A percentile compares a stretch with the other conserved stretches of the same genome.
These are phyloP conservation scores for Eulemur coronatus DNA, from an alignment of 2,797 vertebrate genomes.

Conservation along the genomic window DNA sequence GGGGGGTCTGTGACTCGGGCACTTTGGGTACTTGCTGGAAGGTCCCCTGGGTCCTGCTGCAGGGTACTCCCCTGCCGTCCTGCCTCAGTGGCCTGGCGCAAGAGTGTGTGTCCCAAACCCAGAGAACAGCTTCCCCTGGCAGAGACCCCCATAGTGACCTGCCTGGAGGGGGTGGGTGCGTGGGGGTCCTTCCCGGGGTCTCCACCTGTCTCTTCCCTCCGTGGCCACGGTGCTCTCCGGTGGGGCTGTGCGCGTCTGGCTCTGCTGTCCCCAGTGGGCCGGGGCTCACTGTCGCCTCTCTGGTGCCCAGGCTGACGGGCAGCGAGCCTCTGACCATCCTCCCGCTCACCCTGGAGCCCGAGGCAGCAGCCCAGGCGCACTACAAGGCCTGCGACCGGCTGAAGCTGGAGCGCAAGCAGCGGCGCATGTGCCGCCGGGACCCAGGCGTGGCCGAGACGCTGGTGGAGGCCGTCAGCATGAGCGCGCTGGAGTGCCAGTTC, in stretches of 20 bases:
- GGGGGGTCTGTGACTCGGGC: neutral
- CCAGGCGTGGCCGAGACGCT: slow-evolving; percentile 97
- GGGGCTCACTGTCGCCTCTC: neutral
- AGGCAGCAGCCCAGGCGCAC: slow-evolving; percentile 92
- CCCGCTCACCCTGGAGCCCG: slow-evolving; percentile 94
- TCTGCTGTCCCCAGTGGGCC: neutral
- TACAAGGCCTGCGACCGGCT: slow-evolving; percentile 98
- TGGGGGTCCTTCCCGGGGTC: neutral
- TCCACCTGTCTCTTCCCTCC: neutral
- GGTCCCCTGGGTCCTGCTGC: neutral
- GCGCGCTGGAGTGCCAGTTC: slow-evolving; percentile 97
- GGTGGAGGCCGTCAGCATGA: slow-evolving; percentile 98
- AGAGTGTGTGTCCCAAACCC: neutral
- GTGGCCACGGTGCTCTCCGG: neutral
- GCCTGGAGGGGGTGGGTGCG: neutral
- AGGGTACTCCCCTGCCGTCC: neutral
- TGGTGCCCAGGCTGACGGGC: slow-evolving; percentile 92
- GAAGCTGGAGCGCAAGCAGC: slow-evolving; percentile 98
- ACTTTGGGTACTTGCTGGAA: neutral
- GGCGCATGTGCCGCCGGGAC: slow-evolving; percentile 97
- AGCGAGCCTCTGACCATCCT: slow-evolving; percentile 98
- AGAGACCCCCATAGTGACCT: neutral
- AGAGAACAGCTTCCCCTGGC: neutral
- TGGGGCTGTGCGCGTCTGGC: neutral
- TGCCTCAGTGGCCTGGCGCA: neutral